Conservation (phyloP, 2,888 invertebrate genomes). For the Allacma fusca region DNA sequence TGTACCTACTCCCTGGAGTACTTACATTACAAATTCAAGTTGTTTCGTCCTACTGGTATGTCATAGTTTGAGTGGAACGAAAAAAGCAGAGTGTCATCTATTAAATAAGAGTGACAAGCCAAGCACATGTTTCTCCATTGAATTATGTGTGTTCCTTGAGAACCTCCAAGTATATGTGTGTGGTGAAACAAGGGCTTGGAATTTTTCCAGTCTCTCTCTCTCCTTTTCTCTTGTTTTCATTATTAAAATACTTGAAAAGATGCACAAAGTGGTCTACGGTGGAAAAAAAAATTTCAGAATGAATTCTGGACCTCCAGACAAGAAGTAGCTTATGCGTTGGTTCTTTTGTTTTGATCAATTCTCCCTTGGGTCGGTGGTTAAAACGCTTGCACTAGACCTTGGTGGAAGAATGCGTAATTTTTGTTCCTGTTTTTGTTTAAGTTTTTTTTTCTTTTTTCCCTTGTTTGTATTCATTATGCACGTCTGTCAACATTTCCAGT, state of each 20-base stretch:
- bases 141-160: slow-evolving; percentile 16
- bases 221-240: slow-evolving; percentile 5
- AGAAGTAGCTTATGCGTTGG: not conserved
- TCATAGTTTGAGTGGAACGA: not conserved
- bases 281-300: not conserved
- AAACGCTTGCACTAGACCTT: not conserved
- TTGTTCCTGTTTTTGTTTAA: slow-evolving; percentile 8
- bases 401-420: slow-evolving; percentile 14
- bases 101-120: slow-evolving; percentile 16
- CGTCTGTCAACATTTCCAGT: slow-evolving; percentile 31
- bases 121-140: not conserved
- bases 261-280: not conserved
- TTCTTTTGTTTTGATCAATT: slow-evolving; percentile 12
- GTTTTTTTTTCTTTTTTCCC: not conserved
- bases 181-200: slow-evolving; percentile 16
- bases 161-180: not conserved
- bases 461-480: slow-evolving; percentile 27
- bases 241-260: slow-evolving; percentile 12
- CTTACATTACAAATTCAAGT: not conserved
- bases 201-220: not conserved
- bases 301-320: not conserved
- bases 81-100: not conserved
- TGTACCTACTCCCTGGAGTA: too few relatives aligned
- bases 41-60: not conserved
- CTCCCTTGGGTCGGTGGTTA: not conserved